Evolutionary conservation across 92 coral and sea anemone genomes (phyloP).

Genomic region (Ricordea florida): DNA sequence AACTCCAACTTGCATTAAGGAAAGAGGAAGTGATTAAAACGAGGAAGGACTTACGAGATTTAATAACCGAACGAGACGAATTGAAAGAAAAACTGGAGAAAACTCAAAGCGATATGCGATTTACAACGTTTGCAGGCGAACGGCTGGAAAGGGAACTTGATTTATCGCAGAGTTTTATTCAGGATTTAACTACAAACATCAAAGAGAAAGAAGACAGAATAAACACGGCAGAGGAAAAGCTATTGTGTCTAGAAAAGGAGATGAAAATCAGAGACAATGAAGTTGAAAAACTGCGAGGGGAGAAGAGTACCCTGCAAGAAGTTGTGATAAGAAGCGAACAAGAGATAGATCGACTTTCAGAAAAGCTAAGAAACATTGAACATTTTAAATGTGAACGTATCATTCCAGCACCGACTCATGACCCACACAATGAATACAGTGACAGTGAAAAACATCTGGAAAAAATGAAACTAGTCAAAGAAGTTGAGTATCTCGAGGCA

Average conservation of each 20-base stretch:
- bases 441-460: not conserved
- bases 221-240: slow-evolving; percentile 26
- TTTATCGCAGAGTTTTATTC: slow-evolving; percentile 33
- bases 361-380: slow-evolving; percentile 23
- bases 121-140: slow-evolving; percentile 44
- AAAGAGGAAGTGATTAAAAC: slow-evolving; percentile 69
- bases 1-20: slow-evolving; percentile 56
- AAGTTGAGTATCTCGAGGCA: slow-evolving; percentile 28
- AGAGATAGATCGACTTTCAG: slow-evolving; percentile 40
- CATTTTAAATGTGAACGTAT: not conserved
- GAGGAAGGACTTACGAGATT: slow-evolving; percentile 39
- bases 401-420: not conserved
- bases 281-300: slow-evolving; percentile 32
- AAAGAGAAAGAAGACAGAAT: slow-evolving; percentile 44
- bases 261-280: slow-evolving; percentile 43
- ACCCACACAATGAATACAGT: not conserved
- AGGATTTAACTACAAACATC: slow-evolving; percentile 32
- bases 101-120: slow-evolving; percentile 47
- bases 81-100: slow-evolving; percentile 38
- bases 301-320: slow-evolving; percentile 37
- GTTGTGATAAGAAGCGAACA: slow-evolving; percentile 55
- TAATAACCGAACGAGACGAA: slow-evolving; percentile 64
- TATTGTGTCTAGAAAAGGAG: slow-evolving; percentile 31
- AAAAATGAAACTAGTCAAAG: slow-evolving; percentile 31
- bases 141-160: slow-evolving; percentile 69